Percentiles rank a stretch among this genome's conserved stretches.
These are phyloP conservation scores for Nemurella pictetii DNA, from an alignment of 2,888 invertebrate species.

Conservation along the genomic window DNA sequence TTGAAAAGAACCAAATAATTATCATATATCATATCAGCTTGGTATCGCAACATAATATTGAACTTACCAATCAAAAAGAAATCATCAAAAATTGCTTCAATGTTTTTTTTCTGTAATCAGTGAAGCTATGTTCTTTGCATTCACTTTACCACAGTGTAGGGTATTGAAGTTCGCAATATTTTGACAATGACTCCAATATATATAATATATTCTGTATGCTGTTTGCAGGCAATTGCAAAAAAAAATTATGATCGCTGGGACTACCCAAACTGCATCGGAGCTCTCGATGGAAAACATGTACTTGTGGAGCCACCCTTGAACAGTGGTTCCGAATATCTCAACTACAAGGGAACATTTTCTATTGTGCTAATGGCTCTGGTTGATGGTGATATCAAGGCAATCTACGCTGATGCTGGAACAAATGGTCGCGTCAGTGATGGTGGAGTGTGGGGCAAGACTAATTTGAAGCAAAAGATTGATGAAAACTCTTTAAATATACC, in stretches of 20 bases:
- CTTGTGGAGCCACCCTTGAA: constrained; percentile 43
- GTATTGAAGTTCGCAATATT: too few relatives aligned
- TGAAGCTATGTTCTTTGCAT: too few relatives aligned
- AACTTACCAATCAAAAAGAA: too few relatives aligned
- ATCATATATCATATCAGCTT: too few relatives aligned
- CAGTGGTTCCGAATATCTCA: constrained; percentile 44
- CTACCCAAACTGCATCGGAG: constrained; percentile 46
- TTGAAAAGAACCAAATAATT: too few relatives aligned
- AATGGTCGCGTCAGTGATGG: constrained; percentile 39
- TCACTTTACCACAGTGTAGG: too few relatives aligned
- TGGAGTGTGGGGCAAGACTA: constrained; percentile 19
- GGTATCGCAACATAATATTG: too few relatives aligned
- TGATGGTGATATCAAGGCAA: constrained; percentile 44
- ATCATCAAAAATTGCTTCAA: too few relatives aligned
- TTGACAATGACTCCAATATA: too few relatives aligned
- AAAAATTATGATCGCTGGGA: constrained; percentile 30
- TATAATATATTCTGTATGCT: too few relatives aligned
- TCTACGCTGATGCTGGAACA: constrained; percentile 44
- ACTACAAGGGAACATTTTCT: constrained; percentile 44
- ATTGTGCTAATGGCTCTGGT: constrained; percentile 44
- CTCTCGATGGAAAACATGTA: constrained; percentile 46
- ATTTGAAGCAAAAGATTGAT: not conserved
- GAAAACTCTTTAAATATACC: not conserved
- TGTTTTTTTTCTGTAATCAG: too few relatives aligned
- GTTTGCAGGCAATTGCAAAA: not conserved